Conservation (phyloP, 1,140 invertebrate genomes). For the Anastrepha ludens region DNA sequence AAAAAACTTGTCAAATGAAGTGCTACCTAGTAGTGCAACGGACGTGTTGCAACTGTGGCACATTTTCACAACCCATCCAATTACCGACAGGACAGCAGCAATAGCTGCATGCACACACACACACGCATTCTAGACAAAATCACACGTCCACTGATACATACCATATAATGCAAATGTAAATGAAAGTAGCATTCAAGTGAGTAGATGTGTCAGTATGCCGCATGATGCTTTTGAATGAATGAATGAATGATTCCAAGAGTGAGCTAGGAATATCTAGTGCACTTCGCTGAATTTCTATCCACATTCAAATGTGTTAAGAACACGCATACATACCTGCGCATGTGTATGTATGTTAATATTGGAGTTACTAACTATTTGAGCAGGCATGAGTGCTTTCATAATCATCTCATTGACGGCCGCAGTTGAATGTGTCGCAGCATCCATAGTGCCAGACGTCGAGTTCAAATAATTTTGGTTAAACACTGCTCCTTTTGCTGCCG, state of each 20-base stretch:
- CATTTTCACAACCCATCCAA: slow-evolving; percentile 48
- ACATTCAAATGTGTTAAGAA: background rate
- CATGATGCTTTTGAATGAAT: background rate
- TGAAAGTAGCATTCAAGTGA: slow-evolving; percentile 42
- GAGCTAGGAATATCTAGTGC: slow-evolving; percentile 13
- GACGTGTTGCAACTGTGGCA: background rate
- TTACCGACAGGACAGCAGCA: slow-evolving; percentile 17
- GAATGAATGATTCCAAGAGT: background rate
- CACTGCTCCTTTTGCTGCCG: background rate
- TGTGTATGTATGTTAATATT: background rate
- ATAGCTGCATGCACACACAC: background rate
- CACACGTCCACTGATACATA: background rate
- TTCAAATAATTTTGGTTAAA: slow-evolving; percentile 35
- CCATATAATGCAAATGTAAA: slow-evolving; percentile 37
- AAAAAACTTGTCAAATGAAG: slow-evolving; percentile 37
- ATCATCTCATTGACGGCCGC: slow-evolving; percentile 19
- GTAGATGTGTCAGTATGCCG: slow-evolving; percentile 34
- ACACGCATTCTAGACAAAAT: too few relatives aligned
- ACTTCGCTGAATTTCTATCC: background rate
- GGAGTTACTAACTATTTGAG: slow-evolving; percentile 34
- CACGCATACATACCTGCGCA: background rate
- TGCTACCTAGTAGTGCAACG: slow-evolving; percentile 12
- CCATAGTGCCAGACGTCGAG: background rate
- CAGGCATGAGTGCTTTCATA: slow-evolving; percentile 3
- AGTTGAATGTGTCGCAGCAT: background rate